Conservation (phyloP, 2,888 invertebrate genomes). For the Exocentrus adspersus region DNA sequence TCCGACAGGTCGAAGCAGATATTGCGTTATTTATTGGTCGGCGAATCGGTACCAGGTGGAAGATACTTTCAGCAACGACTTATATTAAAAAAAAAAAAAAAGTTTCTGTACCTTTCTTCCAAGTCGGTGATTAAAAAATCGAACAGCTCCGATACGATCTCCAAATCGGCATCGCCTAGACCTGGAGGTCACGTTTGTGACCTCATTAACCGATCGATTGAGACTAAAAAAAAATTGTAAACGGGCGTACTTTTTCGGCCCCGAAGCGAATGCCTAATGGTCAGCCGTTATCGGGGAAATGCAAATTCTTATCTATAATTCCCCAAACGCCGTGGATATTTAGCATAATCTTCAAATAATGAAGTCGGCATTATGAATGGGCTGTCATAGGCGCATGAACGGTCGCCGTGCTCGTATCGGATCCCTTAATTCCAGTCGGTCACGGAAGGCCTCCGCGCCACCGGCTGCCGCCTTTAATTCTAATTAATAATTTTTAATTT, state of each 20-base stretch:
- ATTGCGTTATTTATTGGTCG: no score
- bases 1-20: no score
- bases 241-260: conserved; percentile 40
- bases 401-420: conserved; percentile 45
- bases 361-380: conserved; percentile 60
- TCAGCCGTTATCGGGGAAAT: conserved; percentile 56
- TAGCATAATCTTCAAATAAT: conserved; percentile 60
- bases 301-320: conserved; percentile 58
- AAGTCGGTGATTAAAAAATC: no score
- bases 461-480: conserved; percentile 53
- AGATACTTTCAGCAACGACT: no score
- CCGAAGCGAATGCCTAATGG: conserved; percentile 54
- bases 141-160: no score
- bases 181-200: conserved; percentile 33
- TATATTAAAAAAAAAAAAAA: no score
- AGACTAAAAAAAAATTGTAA: no score
- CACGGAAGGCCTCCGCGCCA: conserved; percentile 55
- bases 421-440: conserved; percentile 51
- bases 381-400: conserved; percentile 56
- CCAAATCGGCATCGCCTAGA: no score
- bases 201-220: conserved; percentile 51
- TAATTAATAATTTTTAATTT: conserved; percentile 48
- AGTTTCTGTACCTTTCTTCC: no score
- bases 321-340: conserved; percentile 54
- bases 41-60: not conserved